Base-by-base conservation (phyloP, 2,888 invertebrate species). In the Selenia dentaria region DNA sequence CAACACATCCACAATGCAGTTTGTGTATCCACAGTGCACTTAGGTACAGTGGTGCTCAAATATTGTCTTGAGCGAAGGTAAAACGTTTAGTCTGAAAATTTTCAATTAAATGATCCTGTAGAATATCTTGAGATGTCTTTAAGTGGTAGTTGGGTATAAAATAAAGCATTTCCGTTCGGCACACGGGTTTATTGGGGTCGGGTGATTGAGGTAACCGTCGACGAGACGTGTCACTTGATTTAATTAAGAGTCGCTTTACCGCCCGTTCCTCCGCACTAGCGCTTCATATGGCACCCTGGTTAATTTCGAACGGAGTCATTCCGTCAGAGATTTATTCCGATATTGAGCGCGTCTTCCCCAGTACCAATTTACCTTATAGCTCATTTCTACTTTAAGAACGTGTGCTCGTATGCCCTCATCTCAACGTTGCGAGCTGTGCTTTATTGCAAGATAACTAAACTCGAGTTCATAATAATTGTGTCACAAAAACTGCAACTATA, bases 191-290 rank as follows among this genome's bases (percentile, higher is more conserved):
- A 88, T 87, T 87, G 82, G 81, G 87, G 87, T 84, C 80, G 81
- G 82, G 86, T 88, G 88, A 89, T 89, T 89, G 87, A 88, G 83
- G 86, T 83, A 80, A 77, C 83, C 76, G 79, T 69, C 79, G 79
- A 76, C 79, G 83, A 85, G 85, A 85, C 88, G 76, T 79, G 86
- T 89, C 88, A 84, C 89, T 89, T 88, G 88, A 89, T 90, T 90
- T 89, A 90, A 90, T 90, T 90, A 90, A 89, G 85, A 82, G 76
- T 77, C 81, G 88, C 80, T 89, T 87, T 89, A 85, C 83, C 85
- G 83, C 86, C 79, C 82, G 77, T 80, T 79, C 73, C 81, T 79
- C 67, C 78, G 74, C 74, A 78, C 80, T 80, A 79, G 81, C 79
- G 78, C 78, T 79, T 74, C 73, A 74, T 74, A 77, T 67, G 73